Evolutionary conservation across 1,140 invertebrate species (phyloP).

Genomic region (Brachionus calyciflorus): DNA sequence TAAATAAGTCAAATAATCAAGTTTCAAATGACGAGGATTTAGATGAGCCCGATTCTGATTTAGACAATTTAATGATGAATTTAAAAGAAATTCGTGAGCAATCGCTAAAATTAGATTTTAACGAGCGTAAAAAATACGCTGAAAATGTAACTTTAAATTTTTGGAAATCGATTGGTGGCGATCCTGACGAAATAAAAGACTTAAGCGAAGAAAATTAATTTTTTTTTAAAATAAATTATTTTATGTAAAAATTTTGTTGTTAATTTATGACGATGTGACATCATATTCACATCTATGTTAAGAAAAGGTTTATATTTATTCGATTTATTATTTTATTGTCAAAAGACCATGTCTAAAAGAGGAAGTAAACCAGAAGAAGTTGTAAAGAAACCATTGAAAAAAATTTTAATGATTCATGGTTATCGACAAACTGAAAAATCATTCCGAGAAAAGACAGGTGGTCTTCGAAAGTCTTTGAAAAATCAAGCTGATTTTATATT

Average conservation of each 20-base stretch:
- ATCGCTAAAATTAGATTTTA: constrained; percentile 10
- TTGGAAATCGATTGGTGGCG: constrained; percentile 42
- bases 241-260: neutral
- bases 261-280: neutral
- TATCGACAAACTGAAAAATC: constrained; percentile 41
- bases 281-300: neutral
- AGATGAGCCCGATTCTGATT: constrained; percentile 5
- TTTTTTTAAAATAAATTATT: neutral
- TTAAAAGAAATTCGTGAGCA: constrained; percentile 32
- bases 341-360: constrained; percentile 1
- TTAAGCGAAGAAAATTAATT: constrained; percentile 2
- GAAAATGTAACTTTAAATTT: constrained; percentile 28
- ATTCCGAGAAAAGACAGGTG: constrained; percentile 39
- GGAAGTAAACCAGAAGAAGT: neutral
- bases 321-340: neutral
- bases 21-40: neutral
- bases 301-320: neutral
- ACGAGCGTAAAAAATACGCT: constrained; percentile 43
- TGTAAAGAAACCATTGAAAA: constrained; percentile 1
- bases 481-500: constrained; percentile 42
- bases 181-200: constrained; percentile 2
- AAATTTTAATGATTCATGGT: constrained; percentile 42
- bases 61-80: constrained; percentile 29
- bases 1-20: neutral
- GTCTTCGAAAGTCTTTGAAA: constrained; percentile 39